phyloP scores from a whole-genome alignment of 37 sponge, comb jelly and placozoan species.

The Diacarnus erythraeanus region DNA sequence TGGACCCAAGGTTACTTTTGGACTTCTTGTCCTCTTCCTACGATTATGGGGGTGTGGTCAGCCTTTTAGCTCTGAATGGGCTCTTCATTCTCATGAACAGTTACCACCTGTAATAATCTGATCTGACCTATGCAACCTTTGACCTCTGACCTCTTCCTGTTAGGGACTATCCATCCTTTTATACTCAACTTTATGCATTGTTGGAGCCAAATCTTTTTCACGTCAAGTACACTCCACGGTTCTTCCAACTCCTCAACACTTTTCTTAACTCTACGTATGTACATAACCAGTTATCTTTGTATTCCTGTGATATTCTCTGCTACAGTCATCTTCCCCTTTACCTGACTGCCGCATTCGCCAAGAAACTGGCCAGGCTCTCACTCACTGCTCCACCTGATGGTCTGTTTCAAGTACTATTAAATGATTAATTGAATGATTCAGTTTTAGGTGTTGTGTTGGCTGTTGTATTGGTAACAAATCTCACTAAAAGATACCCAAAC shows the following conservation, averaged over 20 bases:
- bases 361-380: constrained; percentile 78
- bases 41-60: constrained; percentile 84
- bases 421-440: not conserved
- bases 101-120: constrained; percentile 93
- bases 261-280: constrained; percentile 85
- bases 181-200: constrained; percentile 79
- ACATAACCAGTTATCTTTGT: not conserved
- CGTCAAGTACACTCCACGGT: constrained; percentile 73
- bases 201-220: constrained; percentile 67
- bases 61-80: constrained; percentile 94
- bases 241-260: constrained; percentile 85
- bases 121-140: not conserved
- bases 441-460: constrained; percentile 69
- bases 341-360: constrained; percentile 92
- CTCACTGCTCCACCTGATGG: constrained; percentile 89
- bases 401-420: constrained; percentile 1
- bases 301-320: not conserved
- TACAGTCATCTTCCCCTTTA: constrained; percentile 90
- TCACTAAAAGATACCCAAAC: constrained; percentile 91
- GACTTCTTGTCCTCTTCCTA: constrained; percentile 92
- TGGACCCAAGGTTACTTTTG: constrained; percentile 83
- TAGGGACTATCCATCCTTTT: constrained; percentile 96
- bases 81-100: constrained; percentile 92
- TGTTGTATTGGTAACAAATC: constrained; percentile 74
- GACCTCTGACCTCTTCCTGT: not conserved